A percentile compares a stretch with the other conserved stretches of the same genome.
Evolutionary conservation across 2,888 invertebrate species (phyloP).

Genomic region (Eumacrocentrus americanus): DNA sequence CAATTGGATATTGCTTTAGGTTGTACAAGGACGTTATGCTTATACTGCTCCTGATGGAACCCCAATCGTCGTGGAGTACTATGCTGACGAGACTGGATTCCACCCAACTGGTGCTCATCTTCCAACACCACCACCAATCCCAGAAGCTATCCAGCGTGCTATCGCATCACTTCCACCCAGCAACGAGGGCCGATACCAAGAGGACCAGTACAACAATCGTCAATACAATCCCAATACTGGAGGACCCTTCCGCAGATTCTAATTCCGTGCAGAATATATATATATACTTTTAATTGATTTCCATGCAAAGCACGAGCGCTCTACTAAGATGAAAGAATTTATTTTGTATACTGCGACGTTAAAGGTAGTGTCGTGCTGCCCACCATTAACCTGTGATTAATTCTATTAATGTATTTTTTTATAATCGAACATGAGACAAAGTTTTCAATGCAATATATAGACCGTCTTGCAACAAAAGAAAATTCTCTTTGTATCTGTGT

Average conservation of each 20-base stretch:
- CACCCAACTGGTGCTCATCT: constrained; percentile 78
- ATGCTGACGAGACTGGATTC: constrained; percentile 82
- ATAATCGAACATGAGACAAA: constrained; percentile 12
- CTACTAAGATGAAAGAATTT: too few species aligned
- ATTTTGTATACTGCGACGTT: constrained; percentile 15
- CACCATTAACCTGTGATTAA: constrained; percentile 36
- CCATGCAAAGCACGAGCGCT: too few species aligned
- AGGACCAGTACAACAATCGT: constrained; percentile 42
- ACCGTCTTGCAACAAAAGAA: neutral
- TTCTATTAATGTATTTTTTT: constrained; percentile 28
- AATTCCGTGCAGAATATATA: constrained; percentile 6
- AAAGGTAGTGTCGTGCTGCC: constrained; percentile 9
- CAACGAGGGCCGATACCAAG: constrained; percentile 54
- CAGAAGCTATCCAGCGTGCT: constrained; percentile 72
- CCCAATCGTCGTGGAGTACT: constrained; percentile 73
- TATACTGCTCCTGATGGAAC: constrained; percentile 78
- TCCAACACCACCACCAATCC: constrained; percentile 79
- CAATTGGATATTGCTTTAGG: too few species aligned
- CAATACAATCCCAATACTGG: constrained; percentile 43
- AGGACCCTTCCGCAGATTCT: constrained; percentile 38
- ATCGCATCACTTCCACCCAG: constrained; percentile 62
- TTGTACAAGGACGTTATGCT: constrained; percentile 77
- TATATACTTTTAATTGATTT: constrained; percentile 11
- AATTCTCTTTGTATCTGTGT: neutral
- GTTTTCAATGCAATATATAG: neutral